A percentile compares a stretch with the other conserved stretches of the same genome.
These are phyloP conservation scores for Tamandua tetradactyla DNA, from an alignment of 2,797 vertebrate genomes.

Conservation along the genomic window DNA sequence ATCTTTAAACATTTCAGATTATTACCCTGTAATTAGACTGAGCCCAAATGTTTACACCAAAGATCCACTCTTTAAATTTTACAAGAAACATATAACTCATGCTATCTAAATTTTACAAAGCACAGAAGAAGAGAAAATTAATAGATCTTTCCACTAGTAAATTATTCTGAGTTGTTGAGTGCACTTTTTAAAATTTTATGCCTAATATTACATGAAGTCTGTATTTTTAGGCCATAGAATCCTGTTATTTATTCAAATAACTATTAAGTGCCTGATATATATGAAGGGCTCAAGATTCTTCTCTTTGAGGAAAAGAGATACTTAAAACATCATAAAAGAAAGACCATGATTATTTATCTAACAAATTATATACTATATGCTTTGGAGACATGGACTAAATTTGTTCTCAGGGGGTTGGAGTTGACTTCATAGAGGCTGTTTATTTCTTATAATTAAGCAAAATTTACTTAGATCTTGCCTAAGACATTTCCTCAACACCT, in stretches of 20 bases:
- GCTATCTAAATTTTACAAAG: not conserved
- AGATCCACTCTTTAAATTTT: not conserved
- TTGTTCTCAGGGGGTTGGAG: not conserved
- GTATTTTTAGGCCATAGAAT: not conserved
- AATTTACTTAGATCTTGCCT: not conserved
- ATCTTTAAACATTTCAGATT: constrained; percentile 20
- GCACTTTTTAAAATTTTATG: not conserved
- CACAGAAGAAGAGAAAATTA: not conserved
- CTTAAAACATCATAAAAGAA: not conserved
- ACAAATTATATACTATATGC: not conserved
- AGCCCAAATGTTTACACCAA: not conserved
- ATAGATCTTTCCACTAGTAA: not conserved
- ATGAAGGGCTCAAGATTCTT: not conserved
- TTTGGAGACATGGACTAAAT: not conserved
- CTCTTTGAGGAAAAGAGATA: not conserved
- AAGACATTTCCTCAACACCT: not conserved
- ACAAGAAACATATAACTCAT: not conserved
- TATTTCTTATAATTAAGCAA: not conserved
- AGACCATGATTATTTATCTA: not conserved
- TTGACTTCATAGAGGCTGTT: not conserved
- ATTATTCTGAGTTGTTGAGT: not conserved
- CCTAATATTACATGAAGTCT: not conserved
- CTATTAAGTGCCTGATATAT: not conserved
- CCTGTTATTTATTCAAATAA: not conserved
- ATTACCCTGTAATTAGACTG: not conserved